Conservation (phyloP, 2,888 invertebrate genomes). For the Drosophila nr. fundita region DNA sequence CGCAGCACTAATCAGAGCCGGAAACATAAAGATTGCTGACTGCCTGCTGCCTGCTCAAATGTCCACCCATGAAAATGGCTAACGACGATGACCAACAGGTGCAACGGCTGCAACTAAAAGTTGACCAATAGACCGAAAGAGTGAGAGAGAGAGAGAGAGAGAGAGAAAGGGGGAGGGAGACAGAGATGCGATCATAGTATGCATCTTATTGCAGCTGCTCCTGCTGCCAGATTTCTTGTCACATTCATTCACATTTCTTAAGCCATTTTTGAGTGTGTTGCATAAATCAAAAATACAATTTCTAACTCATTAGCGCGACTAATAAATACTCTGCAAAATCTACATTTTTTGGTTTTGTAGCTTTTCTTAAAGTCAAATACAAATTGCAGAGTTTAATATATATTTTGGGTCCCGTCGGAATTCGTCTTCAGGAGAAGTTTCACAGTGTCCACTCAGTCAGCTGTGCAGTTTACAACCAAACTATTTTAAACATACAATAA, state of each 20-base stretch:
- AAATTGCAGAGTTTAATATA: not conserved
- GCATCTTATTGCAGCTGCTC: conserved; percentile 45
- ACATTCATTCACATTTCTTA: conserved; percentile 18
- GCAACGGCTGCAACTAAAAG: conserved; percentile 39
- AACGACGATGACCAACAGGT: conserved; percentile 61
- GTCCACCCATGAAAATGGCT: conserved; percentile 53
- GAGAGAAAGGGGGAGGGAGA: not conserved
- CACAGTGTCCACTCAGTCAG: not conserved
- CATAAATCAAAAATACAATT: conserved; percentile 23
- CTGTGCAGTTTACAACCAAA: not conserved
- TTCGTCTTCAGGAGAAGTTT: not conserved
- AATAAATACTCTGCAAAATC: conserved; percentile 1
- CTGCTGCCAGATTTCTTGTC: not conserved
- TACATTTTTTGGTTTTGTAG: not conserved
- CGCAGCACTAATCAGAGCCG: conserved; percentile 74
- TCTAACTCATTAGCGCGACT: not conserved
- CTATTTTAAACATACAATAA: not conserved
- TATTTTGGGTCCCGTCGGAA: not conserved
- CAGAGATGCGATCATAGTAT: conserved; percentile 34
- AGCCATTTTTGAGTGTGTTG: conserved; percentile 22
- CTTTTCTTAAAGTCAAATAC: not conserved
- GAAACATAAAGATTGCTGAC: conserved; percentile 74
- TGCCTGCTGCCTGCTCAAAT: conserved; percentile 43
- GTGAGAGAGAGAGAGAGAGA: conserved; percentile 21
- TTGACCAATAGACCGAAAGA: conserved; percentile 26